Evolutionary conservation across 2,888 invertebrate species (phyloP).

Genomic region (Oxystoma pomonae): DNA sequence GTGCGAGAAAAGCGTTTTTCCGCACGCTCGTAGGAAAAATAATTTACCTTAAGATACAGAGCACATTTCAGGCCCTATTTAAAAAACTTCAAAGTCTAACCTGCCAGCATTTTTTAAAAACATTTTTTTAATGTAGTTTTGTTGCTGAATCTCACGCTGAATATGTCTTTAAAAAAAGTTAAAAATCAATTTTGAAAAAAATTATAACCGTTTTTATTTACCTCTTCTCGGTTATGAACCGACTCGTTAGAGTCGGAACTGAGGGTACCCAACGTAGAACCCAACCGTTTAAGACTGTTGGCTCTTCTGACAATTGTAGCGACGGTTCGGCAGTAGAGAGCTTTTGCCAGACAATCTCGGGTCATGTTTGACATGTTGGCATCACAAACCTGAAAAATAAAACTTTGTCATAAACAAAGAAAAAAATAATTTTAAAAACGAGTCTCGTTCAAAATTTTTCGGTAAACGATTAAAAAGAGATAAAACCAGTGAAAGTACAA

Average conservation of each 20-base stretch:
- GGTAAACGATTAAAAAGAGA: neutral
- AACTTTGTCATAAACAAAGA: neutral
- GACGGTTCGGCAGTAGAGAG: conserved; percentile 90
- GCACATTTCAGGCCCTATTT: too few relatives aligned
- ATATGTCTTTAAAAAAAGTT: neutral
- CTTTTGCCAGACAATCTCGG: conserved; percentile 86
- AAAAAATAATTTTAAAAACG: neutral
- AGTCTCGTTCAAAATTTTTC: neutral
- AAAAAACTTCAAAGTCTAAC: too few relatives aligned
- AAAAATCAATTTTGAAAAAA: too few relatives aligned
- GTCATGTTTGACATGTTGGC: conserved; percentile 84
- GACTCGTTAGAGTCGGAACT: conserved; percentile 92
- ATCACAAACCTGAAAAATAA: conserved; percentile 52
- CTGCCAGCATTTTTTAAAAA: too few relatives aligned
- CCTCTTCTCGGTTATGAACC: conserved; percentile 79
- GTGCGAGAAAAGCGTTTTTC: too few relatives aligned
- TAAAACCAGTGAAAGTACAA: too few relatives aligned
- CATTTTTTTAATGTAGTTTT: too few relatives aligned
- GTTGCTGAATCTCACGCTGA: too few relatives aligned
- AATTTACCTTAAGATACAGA: too few relatives aligned
- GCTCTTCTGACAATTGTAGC: conserved; percentile 90
- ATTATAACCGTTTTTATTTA: too few relatives aligned
- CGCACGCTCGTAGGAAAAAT: too few relatives aligned
- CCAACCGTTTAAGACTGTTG: conserved; percentile 83
- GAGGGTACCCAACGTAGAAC: conserved; percentile 75